These are phyloP conservation scores for Micromys minutus DNA, from an alignment of 2,113 vertebrate genomes.

Conservation along the genomic window DNA sequence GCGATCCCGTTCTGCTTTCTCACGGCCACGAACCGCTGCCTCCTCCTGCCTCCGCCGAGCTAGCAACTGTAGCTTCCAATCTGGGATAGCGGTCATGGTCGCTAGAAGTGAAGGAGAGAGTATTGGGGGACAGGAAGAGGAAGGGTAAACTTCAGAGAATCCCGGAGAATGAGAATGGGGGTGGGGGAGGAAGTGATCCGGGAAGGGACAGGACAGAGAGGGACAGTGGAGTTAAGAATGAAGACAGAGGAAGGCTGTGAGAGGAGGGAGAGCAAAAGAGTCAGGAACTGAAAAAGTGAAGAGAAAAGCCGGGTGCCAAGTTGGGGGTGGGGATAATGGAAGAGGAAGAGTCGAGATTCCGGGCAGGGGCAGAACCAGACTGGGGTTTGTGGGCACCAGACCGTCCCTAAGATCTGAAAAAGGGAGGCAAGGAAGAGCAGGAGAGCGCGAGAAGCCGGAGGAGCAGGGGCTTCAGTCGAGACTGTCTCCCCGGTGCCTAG, in stretches of 20 bases:
- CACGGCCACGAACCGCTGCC: conserved; percentile 87
- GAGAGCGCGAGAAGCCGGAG: background rate
- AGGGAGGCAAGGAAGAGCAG: background rate
- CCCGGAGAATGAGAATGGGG: background rate
- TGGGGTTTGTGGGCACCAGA: background rate
- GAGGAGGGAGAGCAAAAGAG: background rate
- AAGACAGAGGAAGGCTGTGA: background rate
- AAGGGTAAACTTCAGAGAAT: conserved; percentile 21
- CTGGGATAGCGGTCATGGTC: conserved; percentile 86
- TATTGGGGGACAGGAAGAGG: conserved; percentile 51
- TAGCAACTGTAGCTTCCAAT: conserved; percentile 93
- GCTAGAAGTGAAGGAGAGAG: background rate
- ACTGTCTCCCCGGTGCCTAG: background rate
- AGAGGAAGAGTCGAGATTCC: conserved; percentile 36
- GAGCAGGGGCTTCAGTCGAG: background rate
- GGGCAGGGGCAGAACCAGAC: background rate
- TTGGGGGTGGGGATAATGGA: background rate
- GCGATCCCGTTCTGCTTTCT: conserved; percentile 89
- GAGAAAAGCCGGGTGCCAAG: background rate
- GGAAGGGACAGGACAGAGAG: background rate
- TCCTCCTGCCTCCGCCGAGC: conserved; percentile 91
- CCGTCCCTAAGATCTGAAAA: background rate
- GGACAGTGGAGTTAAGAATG: background rate
- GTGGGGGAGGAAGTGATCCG: background rate
- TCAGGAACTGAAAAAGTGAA: background rate